A percentile compares a stretch with the other conserved stretches of the same genome.
Conservation (phyloP, 2,888 invertebrate genomes). For the Kryphioiulus occultus region DNA sequence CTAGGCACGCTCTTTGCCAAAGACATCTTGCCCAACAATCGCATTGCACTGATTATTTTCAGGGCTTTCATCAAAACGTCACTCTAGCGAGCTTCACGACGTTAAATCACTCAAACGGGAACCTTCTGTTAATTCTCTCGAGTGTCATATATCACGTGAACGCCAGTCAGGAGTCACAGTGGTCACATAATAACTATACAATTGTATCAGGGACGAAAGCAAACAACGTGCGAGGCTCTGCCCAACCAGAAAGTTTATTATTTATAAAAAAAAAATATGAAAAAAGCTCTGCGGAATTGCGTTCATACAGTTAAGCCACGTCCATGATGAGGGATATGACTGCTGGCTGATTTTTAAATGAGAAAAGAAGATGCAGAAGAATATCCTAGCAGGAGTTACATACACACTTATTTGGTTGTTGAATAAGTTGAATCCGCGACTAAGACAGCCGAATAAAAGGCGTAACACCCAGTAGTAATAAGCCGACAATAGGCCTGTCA, state of each 20-base stretch:
- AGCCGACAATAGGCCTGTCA: slow-evolving; percentile 15
- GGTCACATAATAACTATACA: slow-evolving; percentile 1
- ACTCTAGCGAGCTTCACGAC: not conserved
- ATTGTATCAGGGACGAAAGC: not conserved
- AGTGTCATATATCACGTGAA: not conserved
- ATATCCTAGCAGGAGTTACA: not conserved
- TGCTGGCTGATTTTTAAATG: not conserved
- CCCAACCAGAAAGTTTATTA: slow-evolving; percentile 1
- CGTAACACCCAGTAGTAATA: slow-evolving; percentile 31
- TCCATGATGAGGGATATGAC: not conserved
- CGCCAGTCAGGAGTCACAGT: not conserved
- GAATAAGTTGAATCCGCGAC: not conserved
- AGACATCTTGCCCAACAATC: too few relatives aligned
- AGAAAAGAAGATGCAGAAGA: not conserved
- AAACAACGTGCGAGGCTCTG: not conserved
- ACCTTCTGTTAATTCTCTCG: slow-evolving; percentile 17
- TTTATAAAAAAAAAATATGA: not conserved
- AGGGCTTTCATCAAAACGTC: slow-evolving; percentile 15
- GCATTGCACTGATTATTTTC: not conserved
- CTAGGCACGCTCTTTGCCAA: too few relatives aligned
- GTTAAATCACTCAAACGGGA: slow-evolving; percentile 25
- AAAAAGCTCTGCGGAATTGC: not conserved
- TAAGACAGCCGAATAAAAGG: slow-evolving; percentile 31
- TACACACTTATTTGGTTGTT: not conserved
- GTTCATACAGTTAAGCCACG: not conserved